Percentiles rank a stretch among this genome's conserved stretches.
Evolutionary conservation across 2,113 vertebrate genomes (phyloP).

Genomic region (Mesembrinibis cayennensis): DNA sequence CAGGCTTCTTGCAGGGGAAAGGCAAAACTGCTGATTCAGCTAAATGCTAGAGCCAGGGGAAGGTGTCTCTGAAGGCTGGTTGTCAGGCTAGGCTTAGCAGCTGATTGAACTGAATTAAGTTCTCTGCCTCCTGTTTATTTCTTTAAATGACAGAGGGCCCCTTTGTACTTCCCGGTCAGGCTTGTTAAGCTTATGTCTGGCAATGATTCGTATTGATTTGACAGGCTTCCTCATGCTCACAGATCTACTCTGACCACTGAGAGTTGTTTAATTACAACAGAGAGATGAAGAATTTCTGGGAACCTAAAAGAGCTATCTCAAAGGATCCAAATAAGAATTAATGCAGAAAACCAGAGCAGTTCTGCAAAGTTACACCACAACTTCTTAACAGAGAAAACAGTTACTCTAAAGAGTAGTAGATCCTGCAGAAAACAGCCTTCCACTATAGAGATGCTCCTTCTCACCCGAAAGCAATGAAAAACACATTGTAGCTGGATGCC

Average conservation of each 20-base stretch:
- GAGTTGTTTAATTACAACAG: conserved; percentile 1
- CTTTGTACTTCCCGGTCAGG: not conserved
- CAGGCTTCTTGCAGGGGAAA: not conserved
- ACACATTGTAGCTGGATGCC: not conserved
- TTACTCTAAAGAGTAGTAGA: not conserved
- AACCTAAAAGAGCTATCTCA: not conserved
- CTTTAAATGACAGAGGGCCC: not conserved
- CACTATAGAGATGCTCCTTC: not conserved
- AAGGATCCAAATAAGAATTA: not conserved
- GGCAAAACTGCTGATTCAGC: not conserved
- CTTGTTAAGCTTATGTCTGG: conserved; percentile 23
- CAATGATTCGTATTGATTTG: conserved; percentile 3
- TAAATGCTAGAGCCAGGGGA: not conserved
- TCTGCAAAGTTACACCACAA: not conserved
- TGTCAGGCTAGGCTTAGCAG: conserved; percentile 17
- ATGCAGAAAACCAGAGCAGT: not conserved
- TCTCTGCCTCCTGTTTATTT: conserved; percentile 34
- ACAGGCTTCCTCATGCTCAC: not conserved
- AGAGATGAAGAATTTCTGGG: not conserved
- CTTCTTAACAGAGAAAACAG: not conserved
- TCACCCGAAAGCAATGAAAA: not conserved
- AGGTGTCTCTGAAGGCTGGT: not conserved
- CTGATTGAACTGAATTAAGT: conserved; percentile 7
- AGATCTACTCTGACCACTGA: not conserved
- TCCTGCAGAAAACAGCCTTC: not conserved